These are phyloP conservation scores for Amyelois transitella DNA, from an alignment of 1,140 invertebrate genomes.

Conservation along the genomic window DNA sequence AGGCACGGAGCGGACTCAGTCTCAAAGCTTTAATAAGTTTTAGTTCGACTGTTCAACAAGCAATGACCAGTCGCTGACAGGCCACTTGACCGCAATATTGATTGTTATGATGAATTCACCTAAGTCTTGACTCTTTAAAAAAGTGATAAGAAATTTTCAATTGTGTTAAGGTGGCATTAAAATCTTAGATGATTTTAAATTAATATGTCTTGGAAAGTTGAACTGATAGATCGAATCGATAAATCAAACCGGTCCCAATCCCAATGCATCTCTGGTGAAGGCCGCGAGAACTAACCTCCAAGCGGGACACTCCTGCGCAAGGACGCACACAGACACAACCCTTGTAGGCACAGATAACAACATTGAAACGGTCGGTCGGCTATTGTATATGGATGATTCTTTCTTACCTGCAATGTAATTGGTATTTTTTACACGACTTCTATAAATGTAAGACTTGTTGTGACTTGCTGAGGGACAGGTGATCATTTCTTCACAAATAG, in stretches of 20 bases:
- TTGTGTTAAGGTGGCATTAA: too few species aligned
- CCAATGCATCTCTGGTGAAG: constrained; percentile 69
- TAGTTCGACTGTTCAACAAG: constrained; percentile 61
- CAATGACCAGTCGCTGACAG: constrained; percentile 29
- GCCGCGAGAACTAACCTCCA: constrained; percentile 54
- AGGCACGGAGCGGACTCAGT: constrained; percentile 56
- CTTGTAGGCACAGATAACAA: constrained; percentile 15
- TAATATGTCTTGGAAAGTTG: not conserved
- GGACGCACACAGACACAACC: constrained; percentile 36
- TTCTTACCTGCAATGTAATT: constrained; percentile 45
- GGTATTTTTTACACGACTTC: constrained; percentile 39
- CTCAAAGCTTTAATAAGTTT: constrained; percentile 63
- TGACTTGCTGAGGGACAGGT: constrained; percentile 7
- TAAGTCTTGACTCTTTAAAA: too few species aligned
- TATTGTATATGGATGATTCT: constrained; percentile 24
- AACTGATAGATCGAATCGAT: constrained; percentile 41
- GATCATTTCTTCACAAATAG: not conserved
- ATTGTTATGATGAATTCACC: too few species aligned
- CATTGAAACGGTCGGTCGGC: constrained; percentile 20
- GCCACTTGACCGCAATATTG: constrained; percentile 17
- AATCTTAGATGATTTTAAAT: too few species aligned
- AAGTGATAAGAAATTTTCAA: too few species aligned
- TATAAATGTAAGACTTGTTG: constrained; percentile 30
- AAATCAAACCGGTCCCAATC: constrained; percentile 58
- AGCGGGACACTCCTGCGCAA: constrained; percentile 52